phyloP scores from a whole-genome alignment of 1,140 invertebrate genomes.

The Harlomillsia oculata region DNA sequence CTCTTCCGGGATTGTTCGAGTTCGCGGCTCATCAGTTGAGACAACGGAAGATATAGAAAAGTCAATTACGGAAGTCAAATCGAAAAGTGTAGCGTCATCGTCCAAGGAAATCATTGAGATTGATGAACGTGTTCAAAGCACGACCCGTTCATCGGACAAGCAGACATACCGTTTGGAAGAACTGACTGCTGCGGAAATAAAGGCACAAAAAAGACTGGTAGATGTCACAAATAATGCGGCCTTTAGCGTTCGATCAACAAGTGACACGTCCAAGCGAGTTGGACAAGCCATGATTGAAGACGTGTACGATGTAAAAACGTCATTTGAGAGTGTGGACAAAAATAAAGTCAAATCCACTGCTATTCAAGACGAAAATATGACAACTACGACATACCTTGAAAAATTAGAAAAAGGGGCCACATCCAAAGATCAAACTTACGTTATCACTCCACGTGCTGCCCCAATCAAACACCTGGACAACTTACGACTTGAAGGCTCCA shows the following conservation, averaged over 20 bases:
- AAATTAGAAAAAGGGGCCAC: constrained; percentile 23
- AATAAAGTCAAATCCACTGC: constrained; percentile 18
- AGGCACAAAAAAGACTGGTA: not conserved
- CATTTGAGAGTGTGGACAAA: constrained; percentile 26
- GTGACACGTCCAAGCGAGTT: not conserved
- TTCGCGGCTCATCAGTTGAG: constrained; percentile 17
- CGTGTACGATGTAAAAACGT: constrained; percentile 26
- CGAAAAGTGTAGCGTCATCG: not conserved
- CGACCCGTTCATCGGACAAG: constrained; percentile 19
- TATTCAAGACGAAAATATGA: constrained; percentile 28
- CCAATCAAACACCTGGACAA: constrained; percentile 19
- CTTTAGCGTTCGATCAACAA: not conserved
- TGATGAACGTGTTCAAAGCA: constrained; percentile 29
- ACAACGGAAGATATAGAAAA: constrained; percentile 33
- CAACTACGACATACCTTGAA: constrained; percentile 28
- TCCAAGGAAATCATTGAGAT: constrained; percentile 18
- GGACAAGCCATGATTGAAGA: constrained; percentile 33
- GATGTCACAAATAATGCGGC: constrained; percentile 10
- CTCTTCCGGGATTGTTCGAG: constrained; percentile 27
- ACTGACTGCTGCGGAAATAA: not conserved
- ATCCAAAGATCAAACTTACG: too few species aligned
- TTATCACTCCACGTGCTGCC: not conserved
- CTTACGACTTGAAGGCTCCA: constrained; percentile 22
- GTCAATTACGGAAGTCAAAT: constrained; percentile 31
- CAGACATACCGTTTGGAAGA: constrained; percentile 31